Conservation (phyloP, 2,113 vertebrate species). For the Aegithalos caudatus region DNA sequence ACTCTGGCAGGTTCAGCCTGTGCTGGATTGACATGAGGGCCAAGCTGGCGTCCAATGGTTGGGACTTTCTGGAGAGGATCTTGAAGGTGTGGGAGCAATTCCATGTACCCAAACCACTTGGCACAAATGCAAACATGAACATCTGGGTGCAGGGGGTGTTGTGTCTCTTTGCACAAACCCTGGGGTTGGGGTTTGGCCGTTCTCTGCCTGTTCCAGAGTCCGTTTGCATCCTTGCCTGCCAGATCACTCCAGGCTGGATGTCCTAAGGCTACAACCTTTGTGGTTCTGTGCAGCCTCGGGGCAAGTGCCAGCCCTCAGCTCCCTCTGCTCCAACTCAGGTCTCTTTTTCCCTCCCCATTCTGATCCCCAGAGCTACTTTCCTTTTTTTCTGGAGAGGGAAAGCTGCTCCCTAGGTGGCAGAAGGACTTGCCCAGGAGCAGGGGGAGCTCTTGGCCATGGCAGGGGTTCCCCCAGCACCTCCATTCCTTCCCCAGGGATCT, state of each 20-base stretch:
- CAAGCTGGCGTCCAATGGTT: background rate
- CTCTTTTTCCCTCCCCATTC: background rate
- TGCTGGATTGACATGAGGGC: background rate
- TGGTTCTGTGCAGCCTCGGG: background rate
- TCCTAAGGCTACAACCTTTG: rapidly evolving
- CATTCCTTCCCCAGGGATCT: background rate
- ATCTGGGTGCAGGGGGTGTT: background rate
- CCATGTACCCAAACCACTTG: background rate
- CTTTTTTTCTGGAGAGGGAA: background rate
- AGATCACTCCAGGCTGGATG: background rate
- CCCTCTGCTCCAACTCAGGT: background rate
- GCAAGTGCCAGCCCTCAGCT: background rate
- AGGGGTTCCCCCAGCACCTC: background rate
- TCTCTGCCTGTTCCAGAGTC: background rate
- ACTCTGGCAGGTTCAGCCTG: background rate
- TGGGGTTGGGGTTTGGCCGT: background rate
- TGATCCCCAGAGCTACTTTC: background rate
- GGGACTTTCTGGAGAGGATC: background rate
- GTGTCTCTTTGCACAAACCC: background rate
- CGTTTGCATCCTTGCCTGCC: background rate
- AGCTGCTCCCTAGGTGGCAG: background rate
- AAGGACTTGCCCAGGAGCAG: background rate
- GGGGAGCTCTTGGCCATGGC: background rate
- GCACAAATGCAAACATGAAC: background rate
- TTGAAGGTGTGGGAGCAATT: background rate